Evolutionary conservation across 2,797 vertebrate species (phyloP).

Genomic region (Diceros bicornis): DNA sequence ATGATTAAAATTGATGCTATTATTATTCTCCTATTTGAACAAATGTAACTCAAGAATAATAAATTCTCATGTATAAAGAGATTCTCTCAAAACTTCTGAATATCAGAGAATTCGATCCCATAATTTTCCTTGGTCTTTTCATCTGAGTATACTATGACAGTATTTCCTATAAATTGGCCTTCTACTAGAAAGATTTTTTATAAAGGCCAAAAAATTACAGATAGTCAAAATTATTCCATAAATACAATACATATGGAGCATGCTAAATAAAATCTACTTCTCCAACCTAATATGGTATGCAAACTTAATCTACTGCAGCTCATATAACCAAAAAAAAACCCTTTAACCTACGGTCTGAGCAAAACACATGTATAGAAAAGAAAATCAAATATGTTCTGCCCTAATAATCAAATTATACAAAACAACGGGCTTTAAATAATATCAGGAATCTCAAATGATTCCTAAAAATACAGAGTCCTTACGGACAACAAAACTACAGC

Average conservation of each 20-base stretch:
- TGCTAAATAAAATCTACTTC: slow-evolving; percentile 65
- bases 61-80: slow-evolving; percentile 78
- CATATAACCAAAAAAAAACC: neutral
- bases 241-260: slow-evolving; percentile 6
- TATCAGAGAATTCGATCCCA: neutral
- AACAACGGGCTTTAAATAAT: slow-evolving; percentile 67
- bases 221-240: slow-evolving; percentile 45
- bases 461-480: slow-evolving; percentile 80
- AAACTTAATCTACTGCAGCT: slow-evolving; percentile 24
- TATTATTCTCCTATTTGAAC: slow-evolving; percentile 64
- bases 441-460: slow-evolving; percentile 74
- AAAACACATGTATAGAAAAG: slow-evolving; percentile 35
- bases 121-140: slow-evolving; percentile 40
- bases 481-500: slow-evolving; percentile 78
- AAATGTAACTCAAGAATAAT: slow-evolving; percentile 76
- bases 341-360: neutral
- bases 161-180: neutral
- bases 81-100: neutral
- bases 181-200: neutral
- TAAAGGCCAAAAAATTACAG: slow-evolving; percentile 1
- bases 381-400: slow-evolving; percentile 12
- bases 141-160: neutral
- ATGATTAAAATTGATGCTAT: neutral
- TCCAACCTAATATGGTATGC: slow-evolving; percentile 21
- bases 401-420: slow-evolving; percentile 66